Conservation (phyloP, 2,888 invertebrate species). For the Pomacea canaliculata region DNA sequence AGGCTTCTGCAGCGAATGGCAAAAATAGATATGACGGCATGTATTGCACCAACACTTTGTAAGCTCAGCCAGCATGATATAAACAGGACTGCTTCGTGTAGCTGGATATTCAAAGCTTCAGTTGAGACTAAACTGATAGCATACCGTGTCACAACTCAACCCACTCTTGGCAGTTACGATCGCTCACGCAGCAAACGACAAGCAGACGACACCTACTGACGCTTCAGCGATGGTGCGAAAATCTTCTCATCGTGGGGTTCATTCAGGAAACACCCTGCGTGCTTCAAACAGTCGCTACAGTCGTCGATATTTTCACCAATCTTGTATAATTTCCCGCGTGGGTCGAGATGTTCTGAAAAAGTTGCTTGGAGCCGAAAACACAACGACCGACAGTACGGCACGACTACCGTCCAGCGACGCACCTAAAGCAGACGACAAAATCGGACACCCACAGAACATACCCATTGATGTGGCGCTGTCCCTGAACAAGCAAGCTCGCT, state of each 20-base stretch:
- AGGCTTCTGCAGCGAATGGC: no score
- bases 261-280: conserved; percentile 53
- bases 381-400: no score
- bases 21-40: no score
- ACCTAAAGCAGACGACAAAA: neutral
- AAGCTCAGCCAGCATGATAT: no score
- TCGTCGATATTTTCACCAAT: conserved; percentile 34
- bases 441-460: neutral
- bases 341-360: conserved; percentile 5
- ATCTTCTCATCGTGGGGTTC: conserved; percentile 44
- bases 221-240: conserved; percentile 46
- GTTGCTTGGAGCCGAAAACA: neutral
- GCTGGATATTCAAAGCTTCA: no score
- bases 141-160: no score
- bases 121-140: no score
- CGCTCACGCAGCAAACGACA: conserved; percentile 14
- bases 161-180: no score
- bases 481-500: conserved; percentile 54
- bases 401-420: no score
- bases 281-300: conserved; percentile 43
- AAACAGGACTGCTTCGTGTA: no score
- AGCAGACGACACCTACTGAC: neutral
- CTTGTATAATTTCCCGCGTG: conserved; percentile 26
- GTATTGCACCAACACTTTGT: no score
- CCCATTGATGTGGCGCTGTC: conserved; percentile 44